Percentiles rank a stretch among this genome's conserved stretches.
Evolutionary conservation across 2,888 invertebrate genomes (phyloP).

Genomic region (Rapana venosa): DNA sequence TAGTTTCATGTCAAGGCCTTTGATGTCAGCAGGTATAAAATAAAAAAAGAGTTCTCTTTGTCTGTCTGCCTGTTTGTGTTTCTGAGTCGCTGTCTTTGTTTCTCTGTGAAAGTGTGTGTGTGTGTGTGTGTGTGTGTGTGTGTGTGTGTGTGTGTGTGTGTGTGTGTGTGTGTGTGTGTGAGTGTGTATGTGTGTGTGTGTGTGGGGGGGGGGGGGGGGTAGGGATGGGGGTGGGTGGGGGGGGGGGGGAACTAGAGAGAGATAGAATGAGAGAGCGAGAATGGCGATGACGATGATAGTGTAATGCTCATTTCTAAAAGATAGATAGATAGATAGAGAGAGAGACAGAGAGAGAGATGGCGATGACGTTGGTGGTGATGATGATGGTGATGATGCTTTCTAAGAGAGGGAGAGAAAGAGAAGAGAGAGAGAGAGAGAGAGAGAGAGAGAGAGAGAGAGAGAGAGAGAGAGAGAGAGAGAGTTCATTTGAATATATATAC

Average conservation of each 20-base stretch:
- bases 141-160: background rate
- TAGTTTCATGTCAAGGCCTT: no score
- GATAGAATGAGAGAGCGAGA: no score
- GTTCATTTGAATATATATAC: no score
- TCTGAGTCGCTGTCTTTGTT: background rate
- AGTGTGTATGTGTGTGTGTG: no score
- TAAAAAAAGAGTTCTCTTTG: no score
- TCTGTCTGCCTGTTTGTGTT: background rate
- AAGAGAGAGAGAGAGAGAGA: background rate
- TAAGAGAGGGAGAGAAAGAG: background rate
- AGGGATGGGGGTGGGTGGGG: background rate
- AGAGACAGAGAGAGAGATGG: background rate
- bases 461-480: constrained; percentile 1
- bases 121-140: constrained; percentile 18
- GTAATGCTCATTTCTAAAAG: no score
- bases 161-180: constrained; percentile 3
- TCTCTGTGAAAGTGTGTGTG: background rate
- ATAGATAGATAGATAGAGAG: constrained; percentile 1
- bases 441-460: background rate
- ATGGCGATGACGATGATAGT: no score
- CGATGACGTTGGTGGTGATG: no score
- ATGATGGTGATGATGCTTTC: no score
- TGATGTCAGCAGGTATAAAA: no score
- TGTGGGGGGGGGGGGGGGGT: no score
- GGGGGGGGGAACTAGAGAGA: no score